Percentiles rank a stretch among this genome's conserved stretches.
Evolutionary conservation across 2,113 vertebrate genomes (phyloP).

Genomic region (Corythornis vintsioides): DNA sequence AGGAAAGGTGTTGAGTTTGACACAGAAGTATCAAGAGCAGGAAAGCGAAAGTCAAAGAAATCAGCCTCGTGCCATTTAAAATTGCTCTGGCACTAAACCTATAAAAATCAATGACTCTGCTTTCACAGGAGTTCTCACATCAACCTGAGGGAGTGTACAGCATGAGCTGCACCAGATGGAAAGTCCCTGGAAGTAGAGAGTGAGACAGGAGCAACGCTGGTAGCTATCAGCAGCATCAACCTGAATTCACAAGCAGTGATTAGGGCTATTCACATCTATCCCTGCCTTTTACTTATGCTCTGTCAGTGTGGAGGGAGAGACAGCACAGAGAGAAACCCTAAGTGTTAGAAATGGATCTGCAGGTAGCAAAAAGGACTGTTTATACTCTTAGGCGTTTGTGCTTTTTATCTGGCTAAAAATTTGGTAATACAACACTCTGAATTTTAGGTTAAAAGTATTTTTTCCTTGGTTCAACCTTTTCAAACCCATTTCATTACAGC

Average conservation of each 20-base stretch:
- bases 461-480: constrained; percentile 1
- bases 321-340: neutral
- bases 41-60: constrained; percentile 63
- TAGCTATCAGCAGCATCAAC: constrained; percentile 30
- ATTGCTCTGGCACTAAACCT: constrained; percentile 65
- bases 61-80: constrained; percentile 58
- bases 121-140: constrained; percentile 60
- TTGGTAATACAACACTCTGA: neutral
- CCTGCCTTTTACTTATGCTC: neutral
- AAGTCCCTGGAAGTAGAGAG: constrained; percentile 28
- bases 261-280: neutral
- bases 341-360: neutral
- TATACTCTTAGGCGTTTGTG: neutral
- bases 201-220: constrained; percentile 9
- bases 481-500: constrained; percentile 6
- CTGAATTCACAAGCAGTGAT: constrained; percentile 26
- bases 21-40: constrained; percentile 56
- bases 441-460: neutral
- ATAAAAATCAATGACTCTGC: constrained; percentile 56
- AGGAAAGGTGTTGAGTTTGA: constrained; percentile 71
- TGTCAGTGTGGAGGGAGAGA: neutral
- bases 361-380: neutral
- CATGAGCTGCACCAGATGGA: constrained; percentile 58
- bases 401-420: neutral
- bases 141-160: constrained; percentile 44